A percentile compares a stretch with the other conserved stretches of the same genome.
Evolutionary conservation across 2,113 vertebrate genomes (phyloP).

Genomic region (Engystomops pustulosus): DNA sequence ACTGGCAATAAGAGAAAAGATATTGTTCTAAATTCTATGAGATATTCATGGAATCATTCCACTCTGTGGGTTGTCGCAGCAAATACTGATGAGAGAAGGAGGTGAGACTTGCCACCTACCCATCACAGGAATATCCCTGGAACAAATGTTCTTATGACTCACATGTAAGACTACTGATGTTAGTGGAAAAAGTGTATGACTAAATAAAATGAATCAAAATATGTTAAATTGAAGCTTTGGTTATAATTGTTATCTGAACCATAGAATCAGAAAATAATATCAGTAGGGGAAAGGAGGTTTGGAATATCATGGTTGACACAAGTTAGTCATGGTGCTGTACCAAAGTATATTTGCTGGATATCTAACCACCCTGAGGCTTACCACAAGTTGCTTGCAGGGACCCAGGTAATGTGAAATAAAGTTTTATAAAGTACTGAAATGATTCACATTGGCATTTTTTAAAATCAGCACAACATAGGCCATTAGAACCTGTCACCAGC

Average conservation of each 20-base stretch:
- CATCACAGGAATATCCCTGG: slow-evolving; percentile 21
- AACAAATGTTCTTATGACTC: slow-evolving; percentile 40
- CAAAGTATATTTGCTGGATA: too few relatives aligned
- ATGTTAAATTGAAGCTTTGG: neutral
- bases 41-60: neutral
- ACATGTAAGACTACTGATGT: neutral
- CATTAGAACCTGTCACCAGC: too few relatives aligned
- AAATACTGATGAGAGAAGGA: slow-evolving; percentile 28
- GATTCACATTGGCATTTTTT: too few relatives aligned
- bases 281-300: neutral
- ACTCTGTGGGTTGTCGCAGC: neutral
- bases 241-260: neutral
- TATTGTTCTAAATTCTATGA: too few relatives aligned
- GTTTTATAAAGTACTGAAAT: too few relatives aligned
- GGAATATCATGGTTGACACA: neutral
- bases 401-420: too few relatives aligned
- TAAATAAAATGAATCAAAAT: neutral
- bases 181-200: neutral
- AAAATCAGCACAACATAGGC: too few relatives aligned
- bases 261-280: neutral
- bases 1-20: too few relatives aligned
- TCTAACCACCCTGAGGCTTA: too few relatives aligned
- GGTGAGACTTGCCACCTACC: slow-evolving; percentile 22
- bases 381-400: too few relatives aligned
- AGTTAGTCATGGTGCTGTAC: too few relatives aligned